Percentiles rank a stretch among this genome's conserved stretches.
Conservation (phyloP, 2,113 vertebrate species). For the Octodon degus region DNA sequence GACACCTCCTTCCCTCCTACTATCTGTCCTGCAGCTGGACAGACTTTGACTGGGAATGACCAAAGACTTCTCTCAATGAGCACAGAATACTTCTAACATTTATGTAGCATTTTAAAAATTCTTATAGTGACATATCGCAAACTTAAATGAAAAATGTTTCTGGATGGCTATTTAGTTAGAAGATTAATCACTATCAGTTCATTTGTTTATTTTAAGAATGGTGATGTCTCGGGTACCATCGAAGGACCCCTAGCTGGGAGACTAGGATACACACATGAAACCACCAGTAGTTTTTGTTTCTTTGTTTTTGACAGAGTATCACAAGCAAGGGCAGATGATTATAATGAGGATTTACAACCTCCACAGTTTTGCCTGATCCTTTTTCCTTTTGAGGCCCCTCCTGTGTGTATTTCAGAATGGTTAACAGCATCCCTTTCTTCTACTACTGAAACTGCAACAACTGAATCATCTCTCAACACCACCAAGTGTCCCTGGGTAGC, state of each 20-base stretch:
- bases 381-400: background rate
- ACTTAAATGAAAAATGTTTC: constrained; percentile 23
- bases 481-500: background rate
- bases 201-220: background rate
- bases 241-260: background rate
- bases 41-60: background rate
- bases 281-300: background rate
- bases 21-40: background rate
- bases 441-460: background rate
- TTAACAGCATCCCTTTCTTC: too few species aligned
- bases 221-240: background rate
- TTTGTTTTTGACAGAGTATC: background rate
- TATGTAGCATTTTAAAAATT: background rate
- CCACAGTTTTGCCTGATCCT: fast-evolving
- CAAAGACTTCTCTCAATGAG: background rate
- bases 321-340: background rate
- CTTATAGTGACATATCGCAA: background rate
- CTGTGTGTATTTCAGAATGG: background rate
- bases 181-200: constrained; percentile 1
- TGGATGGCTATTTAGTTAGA: constrained; percentile 7
- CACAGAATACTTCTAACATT: background rate
- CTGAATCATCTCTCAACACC: background rate
- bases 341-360: too few species aligned
- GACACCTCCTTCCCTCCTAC: background rate
- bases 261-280: fast-evolving